These are phyloP conservation scores for Borostomias antarcticus DNA, from an alignment of 2,797 vertebrate species.

Conservation along the genomic window DNA sequence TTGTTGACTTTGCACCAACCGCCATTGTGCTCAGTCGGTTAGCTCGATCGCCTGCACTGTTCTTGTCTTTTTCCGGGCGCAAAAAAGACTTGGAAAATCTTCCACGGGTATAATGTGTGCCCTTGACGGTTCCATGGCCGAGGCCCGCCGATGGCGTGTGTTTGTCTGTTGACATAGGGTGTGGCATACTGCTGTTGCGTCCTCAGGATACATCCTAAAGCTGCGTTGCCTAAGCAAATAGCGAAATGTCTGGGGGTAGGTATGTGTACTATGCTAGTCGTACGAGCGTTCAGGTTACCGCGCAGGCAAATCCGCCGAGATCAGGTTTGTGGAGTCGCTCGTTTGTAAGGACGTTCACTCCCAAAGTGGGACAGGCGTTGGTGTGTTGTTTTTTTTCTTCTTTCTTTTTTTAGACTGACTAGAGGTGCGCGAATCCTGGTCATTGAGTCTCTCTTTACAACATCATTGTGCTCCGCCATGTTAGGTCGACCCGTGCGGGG, in stretches of 20 bases:
- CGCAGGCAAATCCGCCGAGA: too few species aligned
- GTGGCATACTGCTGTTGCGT: slow-evolving; percentile 57
- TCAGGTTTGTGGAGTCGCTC: too few species aligned
- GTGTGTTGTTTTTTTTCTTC: too few species aligned
- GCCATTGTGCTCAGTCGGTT: background rate
- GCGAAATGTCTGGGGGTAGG: too few species aligned
- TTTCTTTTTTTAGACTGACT: background rate
- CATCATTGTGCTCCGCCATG: slow-evolving; percentile 28
- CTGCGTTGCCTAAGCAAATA: background rate
- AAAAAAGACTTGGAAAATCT: background rate
- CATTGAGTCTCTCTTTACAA: slow-evolving; percentile 27
- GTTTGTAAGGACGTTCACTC: too few species aligned
- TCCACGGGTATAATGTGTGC: slow-evolving; percentile 37
- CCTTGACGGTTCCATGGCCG: slow-evolving; percentile 35
- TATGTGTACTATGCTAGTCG: background rate
- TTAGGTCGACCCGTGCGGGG: slow-evolving; percentile 39
- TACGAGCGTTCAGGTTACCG: too few species aligned
- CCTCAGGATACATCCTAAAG: slow-evolving; percentile 51
- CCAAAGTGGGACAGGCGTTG: too few species aligned
- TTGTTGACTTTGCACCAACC: background rate
- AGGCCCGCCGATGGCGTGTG: slow-evolving; percentile 58
- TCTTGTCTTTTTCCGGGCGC: background rate
- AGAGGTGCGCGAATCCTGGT: background rate
- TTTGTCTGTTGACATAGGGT: slow-evolving; percentile 66
- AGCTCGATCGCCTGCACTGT: background rate